Base-by-base conservation (phyloP, 1,140 invertebrate species). In the Drosophila parabipectinata region DNA sequence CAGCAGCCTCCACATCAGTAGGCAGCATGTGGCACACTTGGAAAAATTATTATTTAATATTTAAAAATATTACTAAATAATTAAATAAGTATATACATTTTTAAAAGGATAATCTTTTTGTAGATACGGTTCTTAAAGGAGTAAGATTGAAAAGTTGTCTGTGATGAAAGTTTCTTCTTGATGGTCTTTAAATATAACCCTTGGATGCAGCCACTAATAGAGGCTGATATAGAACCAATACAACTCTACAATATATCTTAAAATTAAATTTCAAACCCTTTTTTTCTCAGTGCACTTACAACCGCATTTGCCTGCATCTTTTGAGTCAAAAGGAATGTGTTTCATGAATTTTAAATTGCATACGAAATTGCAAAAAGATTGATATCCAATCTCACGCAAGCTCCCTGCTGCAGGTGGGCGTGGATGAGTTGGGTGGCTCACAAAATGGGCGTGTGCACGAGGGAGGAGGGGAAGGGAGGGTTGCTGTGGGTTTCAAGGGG, bases 261-360 rank as follows among this genome's bases (percentile, higher is more conserved):
- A n/a, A 14, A 6, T 41, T 14, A 3, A 5, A 41, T 14, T 14
- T 14, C 5, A 41, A 41, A 6, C 6, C 10, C 6, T 2, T 3
- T n/a, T 28, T 51, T 14, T n/a, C 4, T 8, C 3, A 44, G 63
- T 67, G 63, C 55, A 55, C 1, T 48, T 9, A 10, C n/a, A 52
- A 18, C 54, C 61, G 79, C 79, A 88, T 88, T 88, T 88, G 83
- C 79, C 83, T 88, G 83, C 83, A 79, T 88, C 83, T 88, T 88
- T 88, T 78, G 71, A 90, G 71, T 90, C 77, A 90, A 90, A 90
- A 69, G 80, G 85, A 90, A 90, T 90, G 85, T 90, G 85, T 85
- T 90, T 90, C 85, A 90, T 90, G 85, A 90, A 90, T 90, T 90
- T 90, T 90, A 90, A 90, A 90, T 90, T 90, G 85, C 85, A 79